Base-by-base conservation (phyloP, 2,113 vertebrate species). In the Thunnus maccoyii region DNA sequence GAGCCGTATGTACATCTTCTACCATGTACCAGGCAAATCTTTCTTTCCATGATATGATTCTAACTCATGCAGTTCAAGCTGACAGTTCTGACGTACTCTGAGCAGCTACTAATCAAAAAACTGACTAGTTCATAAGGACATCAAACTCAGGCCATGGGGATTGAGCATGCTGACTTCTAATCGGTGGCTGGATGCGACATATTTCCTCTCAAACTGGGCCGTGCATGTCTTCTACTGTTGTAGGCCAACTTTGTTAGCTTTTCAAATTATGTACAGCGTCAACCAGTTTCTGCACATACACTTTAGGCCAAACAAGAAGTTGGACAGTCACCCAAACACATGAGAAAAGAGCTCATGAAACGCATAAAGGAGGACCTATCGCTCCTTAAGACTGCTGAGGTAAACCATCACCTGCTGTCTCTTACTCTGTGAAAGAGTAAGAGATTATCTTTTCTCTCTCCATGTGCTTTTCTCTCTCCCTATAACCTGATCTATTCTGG, bases 321-420 rank as follows among this genome's bases (percentile, higher is more conserved):
- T 89, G 96, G 96, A 93, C 95, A 94, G 94, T 97, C 97, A 83
- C 97, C 98, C 94, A 99, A 97, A 98, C 96, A 97, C 95, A 93
- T 97, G 96, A 97, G 97, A 97, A 98, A 98, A 98, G 97, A 97
- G 93, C 97, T 99, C 94, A 95, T 97, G 97, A 99, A 98, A 96
- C 97, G 97, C 94, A 95, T 96, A 96, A 99, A 97, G 97, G 97
- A 98, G 94, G 98, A 99, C 95, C 96, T 99, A 91, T 93, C 95
- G 83, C 95, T 97, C 93, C 91, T 92, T 94, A 96, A 97, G 95
- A 96, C 96, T 87, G 96, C 95, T 94, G 97, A 99, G 98, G 98
- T 99, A 99, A 99, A 92, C 73, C n/a, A 6, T 76, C 57, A 73
- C 47, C 60, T 51, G 32, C 72, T 66, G 22, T 78, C 48, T 62